These are phyloP conservation scores for Mamestra configurata DNA, from an alignment of 1,140 invertebrate species.

Conservation along the genomic window DNA sequence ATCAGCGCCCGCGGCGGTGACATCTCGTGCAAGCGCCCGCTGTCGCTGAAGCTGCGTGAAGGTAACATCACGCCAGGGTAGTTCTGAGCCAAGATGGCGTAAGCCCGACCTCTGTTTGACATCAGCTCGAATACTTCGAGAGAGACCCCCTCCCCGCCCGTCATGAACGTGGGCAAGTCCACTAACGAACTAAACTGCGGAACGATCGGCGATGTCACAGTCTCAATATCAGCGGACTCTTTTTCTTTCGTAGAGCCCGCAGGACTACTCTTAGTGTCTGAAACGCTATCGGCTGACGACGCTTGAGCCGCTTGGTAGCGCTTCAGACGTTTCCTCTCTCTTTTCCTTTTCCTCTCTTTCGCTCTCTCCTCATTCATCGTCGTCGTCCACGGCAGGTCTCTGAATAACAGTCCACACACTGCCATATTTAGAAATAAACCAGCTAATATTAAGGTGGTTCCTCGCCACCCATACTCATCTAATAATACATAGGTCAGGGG, in stretches of 20 bases:
- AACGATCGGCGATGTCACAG: constrained; percentile 72
- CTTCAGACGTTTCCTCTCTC: constrained; percentile 89
- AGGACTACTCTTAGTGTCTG: constrained; percentile 91
- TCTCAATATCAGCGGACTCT: constrained; percentile 80
- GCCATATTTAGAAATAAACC: constrained; percentile 96
- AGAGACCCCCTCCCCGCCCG: constrained; percentile 92
- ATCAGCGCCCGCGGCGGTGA: constrained; percentile 77
- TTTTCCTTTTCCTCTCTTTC: constrained; percentile 89
- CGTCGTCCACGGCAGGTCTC: constrained; percentile 93
- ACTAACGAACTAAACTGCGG: constrained; percentile 93
- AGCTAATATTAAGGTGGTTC: constrained; percentile 93
- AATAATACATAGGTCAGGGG: constrained; percentile 94
- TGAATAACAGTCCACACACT: constrained; percentile 95
- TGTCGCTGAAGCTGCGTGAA: constrained; percentile 92
- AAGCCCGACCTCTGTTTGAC: constrained; percentile 91
- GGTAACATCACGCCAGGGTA: constrained; percentile 92
- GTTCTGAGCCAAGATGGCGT: constrained; percentile 91
- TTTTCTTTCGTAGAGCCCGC: constrained; percentile 85
- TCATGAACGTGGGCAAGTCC: constrained; percentile 94
- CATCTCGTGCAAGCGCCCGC: constrained; percentile 88
- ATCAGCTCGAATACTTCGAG: constrained; percentile 92
- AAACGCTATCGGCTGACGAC: constrained; percentile 91
- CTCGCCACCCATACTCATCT: constrained; percentile 95
- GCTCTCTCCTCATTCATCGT: constrained; percentile 90
- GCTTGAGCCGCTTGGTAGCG: constrained; percentile 88